phyloP scores from a whole-genome alignment of 1,140 invertebrate species.

The Halyomorpha halys region DNA sequence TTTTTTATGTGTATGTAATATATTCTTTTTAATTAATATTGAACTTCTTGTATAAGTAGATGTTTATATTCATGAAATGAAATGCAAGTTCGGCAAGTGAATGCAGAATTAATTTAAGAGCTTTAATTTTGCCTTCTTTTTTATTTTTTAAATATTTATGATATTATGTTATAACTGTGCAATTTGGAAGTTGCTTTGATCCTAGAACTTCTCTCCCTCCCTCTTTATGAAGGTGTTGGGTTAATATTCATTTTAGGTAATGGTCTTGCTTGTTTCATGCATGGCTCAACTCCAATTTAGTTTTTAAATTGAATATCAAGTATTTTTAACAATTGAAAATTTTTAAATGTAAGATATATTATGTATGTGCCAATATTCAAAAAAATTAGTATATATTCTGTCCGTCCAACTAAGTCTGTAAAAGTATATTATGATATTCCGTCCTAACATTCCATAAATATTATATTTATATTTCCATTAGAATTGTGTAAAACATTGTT shows the following conservation, averaged over 20 bases:
- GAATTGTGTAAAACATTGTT: constrained; percentile 9
- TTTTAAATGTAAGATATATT: too few species aligned
- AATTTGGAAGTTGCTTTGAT: not conserved
- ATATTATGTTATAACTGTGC: not conserved
- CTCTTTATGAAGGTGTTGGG: constrained; percentile 7
- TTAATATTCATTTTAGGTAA: not conserved
- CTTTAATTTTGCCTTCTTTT: not conserved
- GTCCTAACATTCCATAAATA: not conserved
- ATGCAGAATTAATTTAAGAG: too few species aligned
- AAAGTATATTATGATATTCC: too few species aligned
- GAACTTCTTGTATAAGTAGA: too few species aligned
- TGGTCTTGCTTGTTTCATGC: not conserved
- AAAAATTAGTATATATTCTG: not conserved
- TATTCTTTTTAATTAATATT: too few species aligned
- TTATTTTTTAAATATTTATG: not conserved
- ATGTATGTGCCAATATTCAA: constrained; percentile 3
- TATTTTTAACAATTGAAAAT: not conserved
- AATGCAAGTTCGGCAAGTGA: too few species aligned
- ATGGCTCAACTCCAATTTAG: constrained; percentile 16
- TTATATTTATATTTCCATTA: constrained; percentile 1
- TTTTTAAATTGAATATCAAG: constrained; percentile 3
- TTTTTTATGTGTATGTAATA: too few species aligned
- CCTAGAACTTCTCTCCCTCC: not conserved
- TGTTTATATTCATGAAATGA: too few species aligned
- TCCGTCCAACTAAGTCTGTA: too few species aligned